phyloP scores from a whole-genome alignment of 2,888 invertebrate genomes.

The Sicus ferrugineus region DNA sequence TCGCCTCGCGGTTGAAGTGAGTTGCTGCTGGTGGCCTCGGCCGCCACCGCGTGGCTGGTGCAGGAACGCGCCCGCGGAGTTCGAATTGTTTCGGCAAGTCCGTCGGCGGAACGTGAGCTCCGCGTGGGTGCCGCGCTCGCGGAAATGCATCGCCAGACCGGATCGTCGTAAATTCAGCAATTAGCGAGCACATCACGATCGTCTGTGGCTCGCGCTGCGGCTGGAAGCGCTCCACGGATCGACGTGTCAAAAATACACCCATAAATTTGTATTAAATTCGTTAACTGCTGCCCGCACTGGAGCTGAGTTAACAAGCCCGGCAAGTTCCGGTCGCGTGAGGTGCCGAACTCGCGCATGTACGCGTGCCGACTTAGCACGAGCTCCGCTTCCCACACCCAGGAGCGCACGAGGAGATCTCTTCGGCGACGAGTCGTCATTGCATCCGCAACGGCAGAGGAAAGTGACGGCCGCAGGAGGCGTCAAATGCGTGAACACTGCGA shows the following conservation, averaged over 20 bases:
- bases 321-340: background rate
- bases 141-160: slow-evolving; percentile 18
- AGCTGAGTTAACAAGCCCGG: background rate
- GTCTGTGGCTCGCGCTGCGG: slow-evolving; percentile 13
- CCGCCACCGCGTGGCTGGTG: slow-evolving; percentile 4
- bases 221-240: slow-evolving; percentile 36
- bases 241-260: slow-evolving; percentile 26
- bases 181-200: slow-evolving; percentile 43
- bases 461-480: too few relatives aligned
- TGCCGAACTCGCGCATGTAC: background rate
- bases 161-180: slow-evolving; percentile 51
- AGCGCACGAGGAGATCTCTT: too few relatives aligned
- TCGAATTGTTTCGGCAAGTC: slow-evolving; percentile 28
- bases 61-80: background rate
- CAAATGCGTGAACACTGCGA: too few relatives aligned
- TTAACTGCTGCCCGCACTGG: background rate
- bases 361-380: too few relatives aligned
- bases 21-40: background rate
- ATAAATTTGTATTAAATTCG: slow-evolving; percentile 29
- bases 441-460: too few relatives aligned
- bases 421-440: too few relatives aligned
- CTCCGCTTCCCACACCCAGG: too few relatives aligned
- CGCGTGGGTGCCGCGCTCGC: slow-evolving; percentile 50
- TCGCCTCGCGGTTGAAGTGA: background rate
- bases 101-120: slow-evolving; percentile 44